A percentile compares a stretch with the other conserved stretches of the same genome.
Evolutionary conservation across 1,140 invertebrate genomes (phyloP).

Genomic region (Cotesia chilonis): DNA sequence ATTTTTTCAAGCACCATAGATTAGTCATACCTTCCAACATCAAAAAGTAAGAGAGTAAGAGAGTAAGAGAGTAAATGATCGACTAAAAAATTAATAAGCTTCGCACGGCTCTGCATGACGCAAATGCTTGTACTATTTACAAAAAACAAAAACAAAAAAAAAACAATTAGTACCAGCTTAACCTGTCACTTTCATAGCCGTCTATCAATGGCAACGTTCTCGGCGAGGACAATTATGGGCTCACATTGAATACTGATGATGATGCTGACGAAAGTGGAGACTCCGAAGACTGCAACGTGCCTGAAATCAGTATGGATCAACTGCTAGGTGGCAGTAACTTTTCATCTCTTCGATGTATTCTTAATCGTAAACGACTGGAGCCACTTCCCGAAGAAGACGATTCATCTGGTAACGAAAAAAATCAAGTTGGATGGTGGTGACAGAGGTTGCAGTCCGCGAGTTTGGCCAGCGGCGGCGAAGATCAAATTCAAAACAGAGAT

Average conservation of each 20-base stretch:
- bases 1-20: slow-evolving; percentile 24
- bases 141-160: slow-evolving; percentile 65
- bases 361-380: slow-evolving; percentile 58
- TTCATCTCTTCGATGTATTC: slow-evolving; percentile 53
- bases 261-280: slow-evolving; percentile 51
- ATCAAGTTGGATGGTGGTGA: slow-evolving; percentile 64
- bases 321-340: slow-evolving; percentile 51
- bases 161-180: slow-evolving; percentile 48
- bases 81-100: slow-evolving; percentile 50
- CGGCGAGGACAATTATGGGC: slow-evolving; percentile 55
- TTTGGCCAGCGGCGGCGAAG: slow-evolving; percentile 46
- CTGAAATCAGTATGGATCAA: slow-evolving; percentile 63
- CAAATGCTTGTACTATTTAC: slow-evolving; percentile 62
- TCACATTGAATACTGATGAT: slow-evolving; percentile 52
- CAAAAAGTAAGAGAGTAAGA: not conserved
- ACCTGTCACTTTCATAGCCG: slow-evolving; percentile 57
- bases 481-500: slow-evolving; percentile 43
- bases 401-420: slow-evolving; percentile 55
- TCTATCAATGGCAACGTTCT: slow-evolving; percentile 49
- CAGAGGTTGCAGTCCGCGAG: slow-evolving; percentile 56
- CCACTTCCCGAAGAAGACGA: slow-evolving; percentile 64
- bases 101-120: slow-evolving; percentile 64
- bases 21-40: slow-evolving; percentile 32
- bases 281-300: slow-evolving; percentile 49
- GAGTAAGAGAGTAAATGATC: slow-evolving; percentile 1